Base-by-base conservation (phyloP, 2,113 vertebrate genomes). In the Eurystomus gularis region DNA sequence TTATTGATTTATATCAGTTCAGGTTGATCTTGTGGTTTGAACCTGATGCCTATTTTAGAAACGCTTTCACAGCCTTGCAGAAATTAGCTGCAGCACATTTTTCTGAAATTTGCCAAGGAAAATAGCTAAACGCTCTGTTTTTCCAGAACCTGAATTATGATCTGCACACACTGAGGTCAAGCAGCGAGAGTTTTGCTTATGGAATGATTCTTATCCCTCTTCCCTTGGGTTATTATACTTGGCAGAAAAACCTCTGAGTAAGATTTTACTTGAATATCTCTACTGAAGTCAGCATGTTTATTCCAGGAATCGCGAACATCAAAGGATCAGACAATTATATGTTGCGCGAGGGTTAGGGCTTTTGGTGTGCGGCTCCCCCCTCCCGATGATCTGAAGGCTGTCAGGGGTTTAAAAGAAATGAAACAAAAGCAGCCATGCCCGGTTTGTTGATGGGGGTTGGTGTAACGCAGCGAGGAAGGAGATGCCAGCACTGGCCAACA, bases 1-100 rank as follows among this genome's bases (percentile, higher is more conserved):
- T 95, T 97, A 97, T 97, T 96, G 95, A 97, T 97, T 97, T 97
- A 96, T 95, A 97, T 96, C 96, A 94, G 94, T 94, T 96, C 81
- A 80, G 89, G 92, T 93, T 97, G 96, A 94, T 97, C 96, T 94
- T 97, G 97, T 87, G 97, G 97, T 96, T 97, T 97, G 93, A 97
- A 97, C 94, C 79, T 64, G 62, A 94, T 92, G 95, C 96, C 94
- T 97, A 92, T 97, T 97, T 97, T 97, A 97, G 96, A 97, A 97
- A 95, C 35, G 70, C 91, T 97, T 97, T 97, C 93, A 94, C 96
- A 91, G 97, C 91, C 96, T 83, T 18, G 35, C 92, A 97, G 95
- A 97, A 97, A 96, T 96, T 93, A 96, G 92, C 96, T 95, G 95
- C 84, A 95, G 91, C 80, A 83, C 94, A 96, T 79, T 95, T 96